These are phyloP conservation scores for Syngnathoides biaculeatus DNA, from an alignment of 2,113 vertebrate genomes.

Conservation along the genomic window DNA sequence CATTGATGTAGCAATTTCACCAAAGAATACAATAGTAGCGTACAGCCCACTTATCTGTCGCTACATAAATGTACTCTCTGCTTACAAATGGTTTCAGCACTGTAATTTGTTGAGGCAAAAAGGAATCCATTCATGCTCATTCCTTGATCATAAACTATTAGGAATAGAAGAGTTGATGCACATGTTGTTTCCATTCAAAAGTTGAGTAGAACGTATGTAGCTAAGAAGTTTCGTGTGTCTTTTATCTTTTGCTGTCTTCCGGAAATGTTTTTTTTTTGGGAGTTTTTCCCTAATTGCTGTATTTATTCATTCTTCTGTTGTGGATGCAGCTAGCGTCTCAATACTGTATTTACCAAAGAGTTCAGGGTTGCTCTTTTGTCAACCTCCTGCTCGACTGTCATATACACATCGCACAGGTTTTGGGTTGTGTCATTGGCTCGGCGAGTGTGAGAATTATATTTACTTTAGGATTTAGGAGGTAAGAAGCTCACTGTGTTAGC, in stretches of 20 bases:
- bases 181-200: neutral
- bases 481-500: neutral
- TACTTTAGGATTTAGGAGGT: neutral
- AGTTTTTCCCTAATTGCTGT: neutral
- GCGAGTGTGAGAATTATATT: neutral
- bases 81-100: slow-evolving; percentile 14
- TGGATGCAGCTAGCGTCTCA: neutral
- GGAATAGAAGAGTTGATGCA: slow-evolving; percentile 15
- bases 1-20: slow-evolving; percentile 50
- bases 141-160: slow-evolving; percentile 23
- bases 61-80: slow-evolving; percentile 33
- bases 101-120: neutral
- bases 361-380: neutral
- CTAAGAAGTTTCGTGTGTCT: neutral
- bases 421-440: neutral
- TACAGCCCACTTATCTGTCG: slow-evolving; percentile 43
- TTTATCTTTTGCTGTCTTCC: neutral
- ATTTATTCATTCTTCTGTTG: neutral
- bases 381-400: neutral
- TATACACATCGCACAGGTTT: neutral
- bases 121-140: neutral
- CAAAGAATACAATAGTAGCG: slow-evolving; percentile 46
- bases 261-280: neutral
- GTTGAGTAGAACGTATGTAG: neutral
- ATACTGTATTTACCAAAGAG: neutral